phyloP scores from a whole-genome alignment of 1,140 invertebrate species.

The Idris sp. region DNA sequence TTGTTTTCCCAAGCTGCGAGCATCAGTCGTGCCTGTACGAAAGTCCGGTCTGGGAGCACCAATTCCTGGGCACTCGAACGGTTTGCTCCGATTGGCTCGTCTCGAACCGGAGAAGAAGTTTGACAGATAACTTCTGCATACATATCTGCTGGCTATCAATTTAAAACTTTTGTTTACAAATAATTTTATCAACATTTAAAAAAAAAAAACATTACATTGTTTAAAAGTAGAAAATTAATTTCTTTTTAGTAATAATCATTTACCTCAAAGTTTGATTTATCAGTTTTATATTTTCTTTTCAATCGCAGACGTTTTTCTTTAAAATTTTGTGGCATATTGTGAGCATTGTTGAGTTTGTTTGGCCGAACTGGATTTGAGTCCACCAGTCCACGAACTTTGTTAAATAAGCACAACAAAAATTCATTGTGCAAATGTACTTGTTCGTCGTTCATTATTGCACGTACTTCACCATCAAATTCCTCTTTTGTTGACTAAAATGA shows the following conservation, averaged over 20 bases:
- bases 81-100: constrained; percentile 76
- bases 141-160: constrained; percentile 72
- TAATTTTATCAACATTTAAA: not conserved
- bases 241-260: not conserved
- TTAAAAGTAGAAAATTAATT: too few species aligned
- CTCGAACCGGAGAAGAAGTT: constrained; percentile 74
- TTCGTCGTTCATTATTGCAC: constrained; percentile 83
- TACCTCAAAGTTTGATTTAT: constrained; percentile 83
- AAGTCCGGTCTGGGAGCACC: constrained; percentile 86
- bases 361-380: constrained; percentile 79
- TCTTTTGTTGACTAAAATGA: constrained; percentile 87
- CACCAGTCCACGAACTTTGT: constrained; percentile 85
- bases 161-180: constrained; percentile 5
- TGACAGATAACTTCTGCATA: constrained; percentile 76
- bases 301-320: constrained; percentile 79
- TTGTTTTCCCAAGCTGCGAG: constrained; percentile 90
- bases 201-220: too few species aligned
- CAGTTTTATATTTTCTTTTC: constrained; percentile 81
- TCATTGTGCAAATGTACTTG: constrained; percentile 90
- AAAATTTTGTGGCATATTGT: constrained; percentile 69
- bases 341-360: constrained; percentile 64
- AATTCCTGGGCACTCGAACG: constrained; percentile 82
- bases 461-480: constrained; percentile 87
- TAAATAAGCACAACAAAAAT: constrained; percentile 87
- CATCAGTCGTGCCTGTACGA: constrained; percentile 87